These are phyloP conservation scores for Papilio gigon DNA, from an alignment of 2,888 invertebrate genomes.

Conservation along the genomic window DNA sequence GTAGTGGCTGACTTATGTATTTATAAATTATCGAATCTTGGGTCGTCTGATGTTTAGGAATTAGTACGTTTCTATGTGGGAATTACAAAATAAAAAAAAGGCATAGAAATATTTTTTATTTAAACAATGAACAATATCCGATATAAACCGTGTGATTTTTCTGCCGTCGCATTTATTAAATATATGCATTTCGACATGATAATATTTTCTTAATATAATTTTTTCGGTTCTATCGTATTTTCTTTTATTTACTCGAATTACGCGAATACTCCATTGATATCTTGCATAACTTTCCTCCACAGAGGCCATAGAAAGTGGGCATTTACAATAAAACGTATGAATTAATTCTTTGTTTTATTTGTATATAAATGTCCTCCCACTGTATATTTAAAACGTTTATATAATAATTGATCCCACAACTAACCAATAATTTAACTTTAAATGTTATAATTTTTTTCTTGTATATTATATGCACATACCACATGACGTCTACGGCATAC, in stretches of 20 bases:
- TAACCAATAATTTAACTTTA: neutral
- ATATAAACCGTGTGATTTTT: neutral
- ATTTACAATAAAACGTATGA: constrained; percentile 50
- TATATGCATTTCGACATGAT: too few species aligned
- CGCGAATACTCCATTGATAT: constrained; percentile 36
- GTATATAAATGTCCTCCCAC: constrained; percentile 39
- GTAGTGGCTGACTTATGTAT: neutral
- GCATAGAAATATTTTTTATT: constrained; percentile 1
- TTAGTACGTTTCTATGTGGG: neutral
- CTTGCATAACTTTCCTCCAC: constrained; percentile 43
- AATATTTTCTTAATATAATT: neutral
- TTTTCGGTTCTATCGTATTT: neutral
- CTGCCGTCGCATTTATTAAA: neutral
- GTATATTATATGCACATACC: too few species aligned
- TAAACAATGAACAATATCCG: neutral
- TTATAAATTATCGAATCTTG: neutral
- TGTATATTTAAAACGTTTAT: neutral
- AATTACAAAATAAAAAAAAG: neutral
- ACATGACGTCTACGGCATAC: too few species aligned
- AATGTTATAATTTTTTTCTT: too few species aligned
- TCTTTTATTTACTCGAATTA: neutral
- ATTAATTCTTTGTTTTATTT: constrained; percentile 53
- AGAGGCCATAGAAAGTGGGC: constrained; percentile 39
- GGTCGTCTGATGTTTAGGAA: neutral
- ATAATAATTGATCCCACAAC: constrained; percentile 25